Conservation (phyloP, 2,797 vertebrate species). For the Ataeniobius toweri region DNA sequence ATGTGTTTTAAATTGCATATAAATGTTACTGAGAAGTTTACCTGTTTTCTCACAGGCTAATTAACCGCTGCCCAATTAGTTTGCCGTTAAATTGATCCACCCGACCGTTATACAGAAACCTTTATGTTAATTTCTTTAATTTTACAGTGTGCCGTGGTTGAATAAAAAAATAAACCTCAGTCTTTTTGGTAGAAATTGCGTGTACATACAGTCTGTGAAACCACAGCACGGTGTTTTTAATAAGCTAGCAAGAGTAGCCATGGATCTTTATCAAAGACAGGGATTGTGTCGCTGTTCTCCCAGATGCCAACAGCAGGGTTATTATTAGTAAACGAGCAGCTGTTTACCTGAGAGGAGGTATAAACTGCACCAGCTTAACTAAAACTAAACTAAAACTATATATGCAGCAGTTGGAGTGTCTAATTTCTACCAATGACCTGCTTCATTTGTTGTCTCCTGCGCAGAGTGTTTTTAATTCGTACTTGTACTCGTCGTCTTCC, state of each 20-base stretch:
- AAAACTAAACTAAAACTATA: no score
- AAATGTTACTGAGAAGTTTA: background rate
- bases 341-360: slow-evolving; percentile 40
- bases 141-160: background rate
- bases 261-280: slow-evolving; percentile 28
- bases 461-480: slow-evolving; percentile 25
- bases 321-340: slow-evolving; percentile 37
- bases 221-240: slow-evolving; percentile 45
- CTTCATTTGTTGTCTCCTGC: slow-evolving; percentile 14
- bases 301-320: slow-evolving; percentile 44
- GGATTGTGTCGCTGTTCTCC: slow-evolving; percentile 23
- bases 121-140: no score
- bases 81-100: background rate
- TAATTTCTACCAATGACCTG: background rate
- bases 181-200: background rate
- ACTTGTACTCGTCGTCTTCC: no score
- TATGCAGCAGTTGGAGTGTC: background rate
- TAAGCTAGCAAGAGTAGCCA: slow-evolving; percentile 24
- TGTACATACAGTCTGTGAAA: slow-evolving; percentile 7
- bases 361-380: background rate
- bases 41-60: background rate
- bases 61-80: background rate
- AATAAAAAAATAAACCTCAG: background rate
- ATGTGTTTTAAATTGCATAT: background rate
- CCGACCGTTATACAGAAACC: background rate